phyloP scores from a whole-genome alignment of 1,140 invertebrate genomes.

The Dinothrombium tinctorium region DNA sequence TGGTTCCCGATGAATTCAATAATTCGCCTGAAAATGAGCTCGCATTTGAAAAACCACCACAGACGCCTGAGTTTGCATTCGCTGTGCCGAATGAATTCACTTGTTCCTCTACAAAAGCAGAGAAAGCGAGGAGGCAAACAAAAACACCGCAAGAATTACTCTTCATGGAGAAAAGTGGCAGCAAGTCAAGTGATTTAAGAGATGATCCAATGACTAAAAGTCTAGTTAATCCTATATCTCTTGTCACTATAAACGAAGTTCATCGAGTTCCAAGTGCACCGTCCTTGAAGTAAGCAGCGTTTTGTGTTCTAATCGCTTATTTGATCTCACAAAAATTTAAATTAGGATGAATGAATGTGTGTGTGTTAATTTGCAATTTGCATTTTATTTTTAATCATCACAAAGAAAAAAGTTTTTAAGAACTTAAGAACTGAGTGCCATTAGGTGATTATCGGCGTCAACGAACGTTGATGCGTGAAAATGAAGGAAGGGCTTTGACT shows the following conservation, averaged over 20 bases:
- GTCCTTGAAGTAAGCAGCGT: slow-evolving; percentile 12
- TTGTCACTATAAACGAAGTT: background rate
- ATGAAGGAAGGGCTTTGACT: too few species aligned
- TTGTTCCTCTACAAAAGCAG: slow-evolving; percentile 12
- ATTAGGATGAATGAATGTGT: too few species aligned
- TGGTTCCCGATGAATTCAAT: background rate
- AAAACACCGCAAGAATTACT: slow-evolving; percentile 39
- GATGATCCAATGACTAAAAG: slow-evolving; percentile 9
- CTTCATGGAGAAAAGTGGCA: slow-evolving; percentile 22
- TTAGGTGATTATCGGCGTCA: too few species aligned
- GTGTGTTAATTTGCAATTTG: too few species aligned
- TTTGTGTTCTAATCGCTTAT: background rate
- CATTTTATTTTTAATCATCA: too few species aligned
- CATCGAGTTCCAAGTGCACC: slow-evolving; percentile 15
- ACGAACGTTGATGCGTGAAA: too few species aligned
- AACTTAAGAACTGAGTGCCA: too few species aligned
- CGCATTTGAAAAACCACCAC: background rate
- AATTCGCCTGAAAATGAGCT: background rate
- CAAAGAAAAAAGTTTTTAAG: too few species aligned
- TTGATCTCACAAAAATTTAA: background rate
- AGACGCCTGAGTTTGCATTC: background rate
- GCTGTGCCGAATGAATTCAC: background rate
- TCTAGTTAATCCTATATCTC: background rate
- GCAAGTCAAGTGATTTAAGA: background rate
- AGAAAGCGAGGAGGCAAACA: slow-evolving; percentile 37